Conservation (phyloP, 2,888 invertebrate genomes). For the Malachius bipustulatus region DNA sequence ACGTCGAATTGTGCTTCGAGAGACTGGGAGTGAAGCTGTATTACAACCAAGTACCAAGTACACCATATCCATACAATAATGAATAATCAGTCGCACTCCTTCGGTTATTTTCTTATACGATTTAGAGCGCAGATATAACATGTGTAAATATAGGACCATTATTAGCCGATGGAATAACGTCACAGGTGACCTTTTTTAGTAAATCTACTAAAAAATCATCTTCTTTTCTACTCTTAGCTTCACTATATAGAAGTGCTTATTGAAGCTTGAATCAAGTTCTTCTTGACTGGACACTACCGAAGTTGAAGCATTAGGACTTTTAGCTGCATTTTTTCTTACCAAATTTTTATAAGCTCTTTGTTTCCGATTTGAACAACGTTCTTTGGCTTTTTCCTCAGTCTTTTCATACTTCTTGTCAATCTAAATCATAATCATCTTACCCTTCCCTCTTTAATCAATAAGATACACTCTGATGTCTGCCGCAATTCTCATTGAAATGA, state of each 20-base stretch:
- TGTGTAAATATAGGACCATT: no score
- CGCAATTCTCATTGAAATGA: background rate
- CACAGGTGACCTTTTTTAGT: background rate
- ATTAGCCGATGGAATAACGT: slow-evolving; percentile 1
- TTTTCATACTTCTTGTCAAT: slow-evolving; percentile 5
- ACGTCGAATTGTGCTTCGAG: slow-evolving; percentile 5
- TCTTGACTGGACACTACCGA: slow-evolving; percentile 4
- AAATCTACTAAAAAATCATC: background rate
- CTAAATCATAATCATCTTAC: slow-evolving; percentile 1
- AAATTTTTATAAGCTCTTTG: slow-evolving; percentile 2
- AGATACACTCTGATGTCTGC: background rate
- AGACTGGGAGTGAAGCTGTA: slow-evolving; percentile 3
- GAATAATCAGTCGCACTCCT: background rate
- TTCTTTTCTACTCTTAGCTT: background rate
- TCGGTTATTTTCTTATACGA: slow-evolving; percentile 1
- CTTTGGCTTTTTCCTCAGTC: slow-evolving; percentile 4
- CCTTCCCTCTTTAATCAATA: background rate
- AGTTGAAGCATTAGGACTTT: slow-evolving; percentile 6
- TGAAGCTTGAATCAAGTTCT: slow-evolving; percentile 2
- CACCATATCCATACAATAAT: no score
- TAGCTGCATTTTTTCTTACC: background rate
- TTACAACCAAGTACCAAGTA: background rate
- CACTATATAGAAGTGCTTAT: slow-evolving; percentile 3
- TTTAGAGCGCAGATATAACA: background rate
- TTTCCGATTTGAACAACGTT: slow-evolving; percentile 1